Conservation (phyloP, 2,888 invertebrate genomes). For the Pemphredon lugubris region DNA sequence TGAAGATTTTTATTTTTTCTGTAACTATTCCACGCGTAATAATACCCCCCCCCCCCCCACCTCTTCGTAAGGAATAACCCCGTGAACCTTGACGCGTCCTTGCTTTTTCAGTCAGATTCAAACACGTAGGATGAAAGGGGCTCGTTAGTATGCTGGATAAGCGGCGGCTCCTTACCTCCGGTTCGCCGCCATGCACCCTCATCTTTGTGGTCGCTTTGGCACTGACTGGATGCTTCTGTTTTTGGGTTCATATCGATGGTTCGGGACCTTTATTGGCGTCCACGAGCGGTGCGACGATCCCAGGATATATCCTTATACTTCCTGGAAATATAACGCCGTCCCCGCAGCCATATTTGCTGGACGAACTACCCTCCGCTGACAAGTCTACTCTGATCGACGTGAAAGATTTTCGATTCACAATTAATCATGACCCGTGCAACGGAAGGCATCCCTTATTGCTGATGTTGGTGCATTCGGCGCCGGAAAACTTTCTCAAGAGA, state of each 20-base stretch:
- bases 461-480: conserved; percentile 82
- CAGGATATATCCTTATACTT: conserved; percentile 66
- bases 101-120: conserved; percentile 48
- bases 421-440: conserved; percentile 84
- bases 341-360: conserved; percentile 64
- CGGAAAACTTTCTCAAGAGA: conserved; percentile 80
- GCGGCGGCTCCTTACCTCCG: conserved; percentile 73
- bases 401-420: conserved; percentile 84
- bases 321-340: conserved; percentile 66
- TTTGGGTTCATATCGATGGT: conserved; percentile 72
- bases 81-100: too few relatives aligned
- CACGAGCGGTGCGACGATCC: conserved; percentile 53
- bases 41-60: too few relatives aligned
- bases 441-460: conserved; percentile 80
- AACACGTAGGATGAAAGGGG: conserved; percentile 63
- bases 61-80: too few relatives aligned
- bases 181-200: conserved; percentile 73
- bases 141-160: conserved; percentile 75
- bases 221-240: conserved; percentile 72
- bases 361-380: conserved; percentile 74
- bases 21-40: too few relatives aligned
- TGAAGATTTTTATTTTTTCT: too few relatives aligned
- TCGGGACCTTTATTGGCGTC: conserved; percentile 57
- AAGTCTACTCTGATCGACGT: conserved; percentile 80
- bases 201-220: conserved; percentile 70